A percentile compares a stretch with the other conserved stretches of the same genome.
Evolutionary conservation across 2,888 invertebrate species (phyloP).

Genomic region (Phlogophora meticulosa): DNA sequence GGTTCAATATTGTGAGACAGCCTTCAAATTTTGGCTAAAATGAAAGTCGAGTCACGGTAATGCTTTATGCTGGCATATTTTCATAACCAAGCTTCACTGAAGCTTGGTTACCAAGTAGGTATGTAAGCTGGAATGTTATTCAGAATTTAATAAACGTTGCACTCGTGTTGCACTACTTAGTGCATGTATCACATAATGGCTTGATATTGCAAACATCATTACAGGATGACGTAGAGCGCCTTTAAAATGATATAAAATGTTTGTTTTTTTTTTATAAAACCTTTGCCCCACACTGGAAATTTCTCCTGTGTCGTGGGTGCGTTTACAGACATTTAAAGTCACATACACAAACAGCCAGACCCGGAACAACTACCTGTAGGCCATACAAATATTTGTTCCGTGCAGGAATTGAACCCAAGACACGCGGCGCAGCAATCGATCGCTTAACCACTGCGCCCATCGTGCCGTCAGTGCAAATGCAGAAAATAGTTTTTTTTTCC

Average conservation of each 20-base stretch:
- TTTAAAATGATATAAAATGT: neutral
- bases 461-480: too few species aligned
- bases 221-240: neutral
- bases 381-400: too few species aligned
- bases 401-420: too few species aligned
- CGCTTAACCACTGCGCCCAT: too few species aligned
- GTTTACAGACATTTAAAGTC: too few species aligned
- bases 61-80: conserved; percentile 41
- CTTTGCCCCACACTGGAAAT: too few species aligned
- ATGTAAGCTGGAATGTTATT: conserved; percentile 27
- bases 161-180: conserved; percentile 29
- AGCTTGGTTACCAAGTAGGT: conserved; percentile 14
- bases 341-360: too few species aligned
- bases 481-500: too few species aligned
- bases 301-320: too few species aligned
- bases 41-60: conserved; percentile 51
- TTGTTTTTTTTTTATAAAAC: neutral
- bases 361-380: too few species aligned
- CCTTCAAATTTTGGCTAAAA: conserved; percentile 42
- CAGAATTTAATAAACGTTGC: conserved; percentile 46
- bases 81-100: conserved; percentile 28
- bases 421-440: too few species aligned
- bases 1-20: conserved; percentile 38
- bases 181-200: neutral
- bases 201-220: neutral